Percentiles rank a stretch among this genome's conserved stretches.
Conservation (phyloP, 1,140 invertebrate species). For the Nephila pilipes region DNA sequence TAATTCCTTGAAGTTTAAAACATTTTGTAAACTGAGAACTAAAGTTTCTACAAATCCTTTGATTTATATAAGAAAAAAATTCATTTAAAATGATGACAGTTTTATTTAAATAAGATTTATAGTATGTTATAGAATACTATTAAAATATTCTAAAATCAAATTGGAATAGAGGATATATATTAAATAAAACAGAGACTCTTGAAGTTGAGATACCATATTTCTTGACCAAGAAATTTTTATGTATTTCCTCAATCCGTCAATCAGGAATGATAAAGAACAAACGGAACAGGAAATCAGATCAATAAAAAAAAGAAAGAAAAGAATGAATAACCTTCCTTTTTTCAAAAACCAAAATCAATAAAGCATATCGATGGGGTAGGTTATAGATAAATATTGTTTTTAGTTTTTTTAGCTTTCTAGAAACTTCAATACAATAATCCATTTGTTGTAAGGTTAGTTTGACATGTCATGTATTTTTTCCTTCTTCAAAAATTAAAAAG, state of each 20-base stretch:
- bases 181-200: too few species aligned
- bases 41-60: too few species aligned
- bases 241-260: neutral
- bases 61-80: too few species aligned
- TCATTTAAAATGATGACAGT: too few species aligned
- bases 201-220: neutral
- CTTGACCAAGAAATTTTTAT: neutral
- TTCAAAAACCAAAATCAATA: conserved; percentile 35
- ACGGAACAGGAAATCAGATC: conserved; percentile 2
- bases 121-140: too few species aligned
- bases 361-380: conserved; percentile 6
- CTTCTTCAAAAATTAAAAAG: neutral
- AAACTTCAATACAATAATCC: conserved; percentile 27
- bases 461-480: neutral
- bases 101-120: too few species aligned
- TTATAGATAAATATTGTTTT: neutral
- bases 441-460: conserved; percentile 4
- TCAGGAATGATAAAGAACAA: neutral
- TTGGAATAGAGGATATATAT: too few species aligned
- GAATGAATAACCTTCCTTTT: neutral
- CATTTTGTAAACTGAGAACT: too few species aligned
- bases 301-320: neutral
- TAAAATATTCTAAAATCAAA: too few species aligned
- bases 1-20: too few species aligned
- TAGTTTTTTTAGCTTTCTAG: neutral